phyloP scores from a whole-genome alignment of 2,113 vertebrate species.

The Trematomus loennbergii region DNA sequence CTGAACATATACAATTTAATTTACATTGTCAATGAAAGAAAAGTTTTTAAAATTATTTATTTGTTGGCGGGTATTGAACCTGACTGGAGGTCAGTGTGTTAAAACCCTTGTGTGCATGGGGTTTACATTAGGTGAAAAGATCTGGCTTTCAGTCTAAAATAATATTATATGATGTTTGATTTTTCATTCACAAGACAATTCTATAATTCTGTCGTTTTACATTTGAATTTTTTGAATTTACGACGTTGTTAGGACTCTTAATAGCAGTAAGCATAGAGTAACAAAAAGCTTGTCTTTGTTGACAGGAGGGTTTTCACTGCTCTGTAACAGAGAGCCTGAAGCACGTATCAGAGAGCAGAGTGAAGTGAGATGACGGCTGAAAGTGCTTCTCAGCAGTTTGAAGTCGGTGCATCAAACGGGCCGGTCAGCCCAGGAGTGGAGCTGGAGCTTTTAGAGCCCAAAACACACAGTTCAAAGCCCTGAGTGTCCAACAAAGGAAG shows the following conservation, averaged over 20 bases:
- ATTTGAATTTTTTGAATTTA: no score
- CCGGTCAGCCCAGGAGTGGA: slow-evolving; percentile 6
- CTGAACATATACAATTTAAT: no score
- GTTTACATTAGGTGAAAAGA: not conserved
- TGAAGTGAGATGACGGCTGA: not conserved
- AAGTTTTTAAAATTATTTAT: no score
- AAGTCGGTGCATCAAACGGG: slow-evolving; percentile 28
- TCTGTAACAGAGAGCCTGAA: slow-evolving; percentile 6
- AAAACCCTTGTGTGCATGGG: no score
- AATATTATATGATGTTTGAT: not conserved
- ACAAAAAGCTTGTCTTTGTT: slow-evolving; percentile 12
- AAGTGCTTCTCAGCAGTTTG: slow-evolving; percentile 18
- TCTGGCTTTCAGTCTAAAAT: not conserved
- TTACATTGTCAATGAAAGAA: no score
- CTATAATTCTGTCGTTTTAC: not conserved
- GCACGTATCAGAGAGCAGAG: not conserved
- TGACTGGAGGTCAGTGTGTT: no score
- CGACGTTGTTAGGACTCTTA: not conserved
- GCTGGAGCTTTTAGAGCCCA: slow-evolving; percentile 11
- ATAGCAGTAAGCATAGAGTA: not conserved
- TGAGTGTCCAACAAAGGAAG: slow-evolving; percentile 15
- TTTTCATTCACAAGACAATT: not conserved
- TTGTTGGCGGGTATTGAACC: no score
- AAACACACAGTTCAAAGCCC: slow-evolving; percentile 28
- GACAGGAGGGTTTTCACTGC: not conserved